phyloP scores from a whole-genome alignment of 92 coral and sea anemone species.

The Montipora capitata region DNA sequence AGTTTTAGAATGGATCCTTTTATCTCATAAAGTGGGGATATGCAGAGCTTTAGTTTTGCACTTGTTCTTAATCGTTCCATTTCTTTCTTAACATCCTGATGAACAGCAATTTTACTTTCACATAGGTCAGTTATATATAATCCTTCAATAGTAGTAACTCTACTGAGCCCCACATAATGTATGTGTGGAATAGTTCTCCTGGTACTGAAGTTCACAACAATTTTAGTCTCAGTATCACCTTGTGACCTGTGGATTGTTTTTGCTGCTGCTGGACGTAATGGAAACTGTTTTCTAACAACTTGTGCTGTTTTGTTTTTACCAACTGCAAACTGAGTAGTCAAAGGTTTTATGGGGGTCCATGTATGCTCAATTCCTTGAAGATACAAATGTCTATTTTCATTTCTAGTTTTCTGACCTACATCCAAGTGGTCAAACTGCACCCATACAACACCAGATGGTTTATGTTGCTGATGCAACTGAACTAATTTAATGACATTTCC shows the following conservation, averaged over 20 bases:
- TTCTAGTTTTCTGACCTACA: constrained; percentile 44
- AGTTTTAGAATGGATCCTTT: constrained; percentile 35
- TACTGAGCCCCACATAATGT: neutral
- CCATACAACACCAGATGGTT: constrained; percentile 72
- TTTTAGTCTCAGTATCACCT: neutral
- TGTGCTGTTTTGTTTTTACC: constrained; percentile 75
- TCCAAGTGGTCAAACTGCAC: constrained; percentile 46
- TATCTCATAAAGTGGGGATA: constrained; percentile 57
- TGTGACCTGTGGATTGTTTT: too few relatives aligned
- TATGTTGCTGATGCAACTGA: constrained; percentile 65
- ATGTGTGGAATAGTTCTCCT: too few relatives aligned
- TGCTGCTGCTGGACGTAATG: too few relatives aligned
- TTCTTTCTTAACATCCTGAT: constrained; percentile 50
- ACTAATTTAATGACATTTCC: constrained; percentile 66
- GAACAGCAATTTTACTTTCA: too few relatives aligned
- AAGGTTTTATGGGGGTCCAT: constrained; percentile 63
- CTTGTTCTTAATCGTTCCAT: constrained; percentile 72
- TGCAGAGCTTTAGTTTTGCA: constrained; percentile 26
- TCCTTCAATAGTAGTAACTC: constrained; percentile 17
- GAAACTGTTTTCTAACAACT: too few relatives aligned
- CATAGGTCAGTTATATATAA: too few relatives aligned
- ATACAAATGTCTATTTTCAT: constrained; percentile 60
- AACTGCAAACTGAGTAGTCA: constrained; percentile 79
- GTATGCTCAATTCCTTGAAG: constrained; percentile 50
- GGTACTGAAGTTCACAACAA: too few relatives aligned